phyloP scores from a whole-genome alignment of 1,140 invertebrate genomes.

The Uloborus diversus region DNA sequence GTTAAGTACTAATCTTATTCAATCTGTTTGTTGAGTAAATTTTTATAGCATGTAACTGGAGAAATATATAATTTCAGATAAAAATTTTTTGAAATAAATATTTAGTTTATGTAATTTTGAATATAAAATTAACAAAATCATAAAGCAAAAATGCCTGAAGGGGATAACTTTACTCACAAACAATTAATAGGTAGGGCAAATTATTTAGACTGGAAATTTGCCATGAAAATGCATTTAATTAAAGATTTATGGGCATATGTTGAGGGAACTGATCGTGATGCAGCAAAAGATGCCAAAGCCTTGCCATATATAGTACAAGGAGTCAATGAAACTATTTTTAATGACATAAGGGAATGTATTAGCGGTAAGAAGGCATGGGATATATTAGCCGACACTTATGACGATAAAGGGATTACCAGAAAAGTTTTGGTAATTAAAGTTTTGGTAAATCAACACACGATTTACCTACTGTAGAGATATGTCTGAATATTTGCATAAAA shows the following conservation, averaged over 20 bases:
- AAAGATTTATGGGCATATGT: slow-evolving; percentile 1
- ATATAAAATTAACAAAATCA: too few species aligned
- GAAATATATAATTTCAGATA: too few species aligned
- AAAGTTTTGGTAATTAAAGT: background rate
- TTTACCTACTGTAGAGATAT: slow-evolving; percentile 5
- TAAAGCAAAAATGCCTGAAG: too few species aligned
- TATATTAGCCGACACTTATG: background rate
- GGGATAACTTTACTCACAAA: slow-evolving; percentile 7
- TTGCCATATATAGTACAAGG: slow-evolving; percentile 17
- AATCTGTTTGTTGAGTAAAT: too few species aligned
- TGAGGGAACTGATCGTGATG: background rate
- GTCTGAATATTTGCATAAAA: slow-evolving; percentile 9
- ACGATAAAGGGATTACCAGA: background rate
- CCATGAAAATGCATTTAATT: slow-evolving; percentile 25
- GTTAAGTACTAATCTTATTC: too few species aligned
- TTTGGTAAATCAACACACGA: background rate
- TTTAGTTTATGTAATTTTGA: too few species aligned
- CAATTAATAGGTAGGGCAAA: background rate
- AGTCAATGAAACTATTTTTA: slow-evolving; percentile 6
- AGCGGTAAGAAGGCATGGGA: background rate
- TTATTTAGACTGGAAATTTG: slow-evolving; percentile 18
- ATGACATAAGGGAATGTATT: slow-evolving; percentile 7
- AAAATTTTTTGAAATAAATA: too few species aligned
- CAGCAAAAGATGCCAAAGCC: background rate
- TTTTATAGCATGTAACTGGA: too few species aligned